Evolutionary conservation across 2,113 vertebrate genomes (phyloP), one percentile per base, ranked within the genome.

Genomic region (Vulpes vulpes): DNA sequence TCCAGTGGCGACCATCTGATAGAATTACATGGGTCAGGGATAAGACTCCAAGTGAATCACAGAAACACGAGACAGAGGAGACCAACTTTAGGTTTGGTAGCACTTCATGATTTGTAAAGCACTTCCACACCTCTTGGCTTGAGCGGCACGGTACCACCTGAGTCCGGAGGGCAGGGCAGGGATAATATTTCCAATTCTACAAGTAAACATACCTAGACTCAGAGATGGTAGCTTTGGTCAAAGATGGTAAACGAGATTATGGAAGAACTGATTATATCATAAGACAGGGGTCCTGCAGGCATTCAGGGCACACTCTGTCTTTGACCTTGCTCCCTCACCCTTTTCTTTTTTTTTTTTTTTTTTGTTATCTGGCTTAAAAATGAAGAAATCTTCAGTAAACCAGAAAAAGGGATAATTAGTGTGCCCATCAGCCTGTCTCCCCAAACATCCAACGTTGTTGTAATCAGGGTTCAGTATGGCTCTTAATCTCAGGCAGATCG

Each of bases 241-340:
- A 88, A 96, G 71, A 55, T 49, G 67, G 17, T 89, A 96, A 79
- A 1, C 17, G 53, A 91, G 16, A 69, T 35, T 92, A 30, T 25
- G 32, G 49, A 74, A 69, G 49, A 67, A 22, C n/a, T 32, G n/a
- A 14, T 76, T 49, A 49, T 51, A 25, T 5, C 32, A 51, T 30
- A 71, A 62, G 17, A 19, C 27, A 69, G 10, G 19, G 2, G 71
- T 65, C 55, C 90, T 22, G 27, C 19, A n/a, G 30, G 43, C 64
- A 53, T 32, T 93, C 6, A 84, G 8, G 27, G 4, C 0, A 22
- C 11, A 65, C 74, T 84, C 43, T 94, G 15, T n/a, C 11, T 49
- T 62, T 88, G 60, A 79, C 0, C 1, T 3, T 27, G 10, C 7
- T n/a, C 8, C 9, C 14, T 64, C 51, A 1, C 11, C 8, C 4